Evolutionary conservation across 1,140 invertebrate genomes (phyloP).

Genomic region (Pissodes strobi): DNA sequence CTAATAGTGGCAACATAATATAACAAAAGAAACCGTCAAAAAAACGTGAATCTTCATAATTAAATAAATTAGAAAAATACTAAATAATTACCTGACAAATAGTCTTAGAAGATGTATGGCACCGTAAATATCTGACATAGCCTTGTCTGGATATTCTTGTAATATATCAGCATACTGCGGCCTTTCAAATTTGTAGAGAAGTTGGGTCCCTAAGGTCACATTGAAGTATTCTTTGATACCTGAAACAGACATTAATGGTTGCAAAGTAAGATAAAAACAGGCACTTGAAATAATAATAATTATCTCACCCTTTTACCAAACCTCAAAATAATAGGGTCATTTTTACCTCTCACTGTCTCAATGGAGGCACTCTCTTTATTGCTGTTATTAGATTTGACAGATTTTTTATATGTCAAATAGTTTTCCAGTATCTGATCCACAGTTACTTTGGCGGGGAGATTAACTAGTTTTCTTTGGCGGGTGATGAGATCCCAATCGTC

Average conservation of each 20-base stretch:
- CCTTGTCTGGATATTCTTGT: conserved; percentile 75
- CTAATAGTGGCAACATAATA: no score
- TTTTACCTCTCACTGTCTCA: conserved; percentile 75
- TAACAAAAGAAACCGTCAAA: no score
- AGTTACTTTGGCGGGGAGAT: conserved; percentile 82
- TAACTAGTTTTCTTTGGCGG: conserved; percentile 83
- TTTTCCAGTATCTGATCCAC: conserved; percentile 88
- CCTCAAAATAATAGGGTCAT: no score
- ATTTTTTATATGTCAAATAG: conserved; percentile 84
- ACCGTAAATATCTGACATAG: conserved; percentile 87
- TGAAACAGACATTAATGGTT: no score
- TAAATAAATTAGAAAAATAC: no score
- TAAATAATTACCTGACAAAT: conserved; percentile 74
- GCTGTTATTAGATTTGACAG: conserved; percentile 75
- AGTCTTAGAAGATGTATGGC: conserved; percentile 87
- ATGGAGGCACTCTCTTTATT: conserved; percentile 80
- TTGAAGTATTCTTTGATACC: conserved; percentile 96
- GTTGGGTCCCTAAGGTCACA: conserved; percentile 86
- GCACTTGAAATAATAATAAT: no score
- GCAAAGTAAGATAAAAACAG: no score
- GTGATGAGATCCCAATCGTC: conserved; percentile 95
- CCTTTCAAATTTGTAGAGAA: conserved; percentile 94
- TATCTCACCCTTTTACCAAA: no score
- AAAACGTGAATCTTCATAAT: no score
- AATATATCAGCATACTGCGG: conserved; percentile 89